Evolutionary conservation across 2,888 invertebrate genomes (phyloP).

Genomic region (Morpho helenor): DNA sequence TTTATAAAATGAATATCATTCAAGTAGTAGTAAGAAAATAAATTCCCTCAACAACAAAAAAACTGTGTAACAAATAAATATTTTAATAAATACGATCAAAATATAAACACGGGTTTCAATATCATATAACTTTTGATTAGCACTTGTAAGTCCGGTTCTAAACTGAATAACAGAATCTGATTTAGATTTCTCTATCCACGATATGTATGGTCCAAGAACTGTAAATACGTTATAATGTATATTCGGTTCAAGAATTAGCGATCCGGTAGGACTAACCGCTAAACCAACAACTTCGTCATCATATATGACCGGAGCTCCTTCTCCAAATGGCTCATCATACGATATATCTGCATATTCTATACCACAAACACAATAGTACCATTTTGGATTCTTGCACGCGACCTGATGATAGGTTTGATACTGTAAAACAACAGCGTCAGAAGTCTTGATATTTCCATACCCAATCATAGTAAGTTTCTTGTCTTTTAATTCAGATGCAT

Average conservation of each 20-base stretch:
- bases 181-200: slow-evolving; percentile 49
- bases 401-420: slow-evolving; percentile 44
- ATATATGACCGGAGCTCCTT: slow-evolving; percentile 51
- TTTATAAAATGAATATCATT: too few relatives aligned
- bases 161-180: slow-evolving; percentile 3
- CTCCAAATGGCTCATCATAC: slow-evolving; percentile 44
- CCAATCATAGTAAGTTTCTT: slow-evolving; percentile 44
- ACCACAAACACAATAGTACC: slow-evolving; percentile 62
- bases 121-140: not conserved
- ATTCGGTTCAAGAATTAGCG: slow-evolving; percentile 29
- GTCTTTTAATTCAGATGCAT: slow-evolving; percentile 43
- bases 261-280: slow-evolving; percentile 42
- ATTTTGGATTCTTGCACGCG: slow-evolving; percentile 52
- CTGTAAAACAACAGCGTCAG: slow-evolving; percentile 39
- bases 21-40: too few relatives aligned
- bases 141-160: slow-evolving; percentile 1
- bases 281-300: slow-evolving; percentile 45
- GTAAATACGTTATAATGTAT: slow-evolving; percentile 55
- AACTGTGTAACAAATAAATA: slow-evolving; percentile 4
- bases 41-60: not conserved
- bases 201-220: slow-evolving; percentile 47
- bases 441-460: slow-evolving; percentile 38
- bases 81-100: slow-evolving; percentile 16
- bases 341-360: slow-evolving; percentile 36
- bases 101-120: not conserved